Base-by-base conservation (phyloP, 2,113 vertebrate genomes). In the Heloderma charlesbogerti region DNA sequence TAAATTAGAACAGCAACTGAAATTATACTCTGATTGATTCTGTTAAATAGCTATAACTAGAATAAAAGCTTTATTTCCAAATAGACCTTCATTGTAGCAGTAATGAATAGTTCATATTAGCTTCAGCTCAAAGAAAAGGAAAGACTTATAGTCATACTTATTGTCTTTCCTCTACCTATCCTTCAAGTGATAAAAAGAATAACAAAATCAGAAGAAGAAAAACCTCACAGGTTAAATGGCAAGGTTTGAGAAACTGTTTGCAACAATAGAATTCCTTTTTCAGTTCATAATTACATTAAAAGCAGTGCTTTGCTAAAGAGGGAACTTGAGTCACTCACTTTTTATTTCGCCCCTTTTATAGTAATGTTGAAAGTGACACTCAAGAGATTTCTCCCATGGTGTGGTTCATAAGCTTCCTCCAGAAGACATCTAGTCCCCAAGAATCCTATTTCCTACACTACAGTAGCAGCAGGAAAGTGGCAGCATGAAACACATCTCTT, bases 11-110 rank as follows among this genome's bases (percentile, higher is more conserved):
- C 15, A 15, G 40, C 18, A n/a, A 88, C n/a, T 80, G 31, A 72
- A 86, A 86, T 51, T 80, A 48, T 67, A 48, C 16, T 48, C 75
- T 80, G 75, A 45, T 67, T 40, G 10, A 22, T 63, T 78, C 27
- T 27, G 31, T 78, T 63, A 78, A 63, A 78, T 45, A 34, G 57
- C 13, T 66, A 31, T 63, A 34, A 31, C 27, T 10, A 66, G 60
- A 83, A 83, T n/a, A 89, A 89, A 89, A 40, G 18, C 10, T 22
- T 84, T 7, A 29, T 66, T 80, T 84, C 54, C 54, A 84, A 74
- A 84, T 75, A 25, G 69, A 84, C 45, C 12, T 75, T 5, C 13
- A 89, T 75, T 63, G 37, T 18, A 43, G 54, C 66, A 88, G 37
- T 88, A 78, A 88, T 63, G 74, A 40, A 79, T 43, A 79, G 18